Base-by-base conservation (phyloP, 2,888 invertebrate species). In the Phortica okadai region DNA sequence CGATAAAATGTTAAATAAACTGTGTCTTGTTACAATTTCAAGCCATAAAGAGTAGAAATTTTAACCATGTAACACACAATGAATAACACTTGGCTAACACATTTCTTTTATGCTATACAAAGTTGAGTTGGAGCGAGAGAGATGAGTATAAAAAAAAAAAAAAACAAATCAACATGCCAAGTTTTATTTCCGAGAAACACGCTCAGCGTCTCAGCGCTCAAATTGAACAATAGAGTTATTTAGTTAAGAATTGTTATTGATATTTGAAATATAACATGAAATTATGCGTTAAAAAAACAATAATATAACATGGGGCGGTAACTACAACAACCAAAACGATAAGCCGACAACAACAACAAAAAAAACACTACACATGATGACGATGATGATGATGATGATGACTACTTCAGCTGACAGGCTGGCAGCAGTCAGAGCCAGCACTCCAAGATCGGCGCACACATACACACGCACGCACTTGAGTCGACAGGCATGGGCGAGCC, bases 211-310 rank as follows among this genome's bases (percentile, higher is more conserved):
- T 77, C 56, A 69, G 42, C 45, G 73, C 14, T 33, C 33, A 74
- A 82, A 82, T 82, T 83, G 79, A 85, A 88, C 88, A 88, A 88
- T 88, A 88, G 88, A 88, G 88, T 88, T 88, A 88, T 88, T 89
- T 88, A 85, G 80, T 80, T 79, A 79, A 78, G 83, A 84, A 83
- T 84, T 86, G 84, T 86, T 88, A 88, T 86, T 87, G 87, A 88
- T 72, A 72, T 89, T 87, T 87, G 84, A 86, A 85, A 87, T 85
- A 85, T 82, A 83, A 82, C 81, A 82, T 78, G 80, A 83, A 78
- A 81, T 79, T 74, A 73, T 76, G 74, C 59, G 74, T 83, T 85
- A 82, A 85, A 88, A 88, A 85, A 88, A 85, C 87, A 85, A 80
- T 8, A 33, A 56, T 66, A 67, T 33, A 33, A 10, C 41, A 66